Base-by-base conservation (phyloP, 2,113 vertebrate species). In the Pitta sordida region DNA sequence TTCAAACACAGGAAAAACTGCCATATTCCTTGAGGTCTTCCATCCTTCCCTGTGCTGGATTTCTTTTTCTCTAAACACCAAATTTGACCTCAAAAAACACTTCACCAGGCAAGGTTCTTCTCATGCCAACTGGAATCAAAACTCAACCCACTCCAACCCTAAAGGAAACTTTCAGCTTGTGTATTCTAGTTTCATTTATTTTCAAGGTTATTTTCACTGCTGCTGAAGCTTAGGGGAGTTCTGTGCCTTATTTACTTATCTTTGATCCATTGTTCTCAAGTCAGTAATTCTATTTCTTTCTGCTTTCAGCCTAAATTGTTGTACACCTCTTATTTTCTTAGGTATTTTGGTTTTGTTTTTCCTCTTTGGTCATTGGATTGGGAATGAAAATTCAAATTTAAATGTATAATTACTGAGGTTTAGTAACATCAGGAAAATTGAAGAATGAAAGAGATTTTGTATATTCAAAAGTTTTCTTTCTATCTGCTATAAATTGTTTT, bases 1-100 rank as follows among this genome's bases (percentile, higher is more conserved):
- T 95, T 96, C 92, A 94, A 93, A 95, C 84, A 81, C 0, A 73
- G 83, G 91, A 92, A 91, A 77, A 95, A 73, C 17, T 94, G 91
- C 91, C 91, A 95, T 94, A 86, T 94, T 94, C 90, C 91, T 93
- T 86, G 78, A 88, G 92, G 90, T 90, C 59, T 92, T 86, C 60
- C 60, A 93, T 94, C 76, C 65, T 96, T 52, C 55, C 37, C 43
- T 83, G 62, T 83, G 41, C 86, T 78, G 78, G 34, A 30, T 65
- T 64, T 74, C 46, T 76, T 89, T 85, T 91, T 58, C 62, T 90
- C 76, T 60, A 87, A 92, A 86, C 89, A 92, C 69, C 62, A 86
- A 88, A 88, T 90, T 44, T 73, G 85, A 92, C 79, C 95, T 95
- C 65, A 93, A 84, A 87, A 94, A 93, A 88, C 86, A 64, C 60